Conservation (phyloP, 2,797 vertebrate species). For the Ciconia nigra region DNA sequence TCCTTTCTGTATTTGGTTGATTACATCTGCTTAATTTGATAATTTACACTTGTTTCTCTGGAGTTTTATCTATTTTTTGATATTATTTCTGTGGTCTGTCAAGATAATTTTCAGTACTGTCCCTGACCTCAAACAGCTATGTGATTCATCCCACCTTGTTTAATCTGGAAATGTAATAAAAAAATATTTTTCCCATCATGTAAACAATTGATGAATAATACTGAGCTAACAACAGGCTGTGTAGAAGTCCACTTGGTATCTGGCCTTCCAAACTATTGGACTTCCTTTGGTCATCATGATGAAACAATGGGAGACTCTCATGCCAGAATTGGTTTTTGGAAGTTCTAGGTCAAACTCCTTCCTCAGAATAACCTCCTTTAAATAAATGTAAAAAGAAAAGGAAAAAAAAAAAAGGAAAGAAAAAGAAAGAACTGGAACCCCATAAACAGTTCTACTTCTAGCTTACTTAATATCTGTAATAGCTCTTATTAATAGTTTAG, state of each 20-base stretch:
- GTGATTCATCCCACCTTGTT: background rate
- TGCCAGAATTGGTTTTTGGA: background rate
- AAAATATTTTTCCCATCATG: background rate
- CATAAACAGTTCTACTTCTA: background rate
- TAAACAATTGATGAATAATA: background rate
- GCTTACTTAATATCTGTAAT: background rate
- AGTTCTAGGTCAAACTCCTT: background rate
- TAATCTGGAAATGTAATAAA: background rate
- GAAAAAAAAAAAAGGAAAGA: accelerated
- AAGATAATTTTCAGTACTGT: background rate
- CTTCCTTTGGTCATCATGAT: background rate
- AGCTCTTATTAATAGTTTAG: background rate
- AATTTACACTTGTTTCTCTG: background rate
- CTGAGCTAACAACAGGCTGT: background rate
- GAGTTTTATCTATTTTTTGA: background rate
- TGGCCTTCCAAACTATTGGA: background rate
- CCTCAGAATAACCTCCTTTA: background rate
- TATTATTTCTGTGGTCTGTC: background rate
- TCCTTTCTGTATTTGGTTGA: background rate
- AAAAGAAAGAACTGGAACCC: background rate
- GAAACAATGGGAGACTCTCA: background rate
- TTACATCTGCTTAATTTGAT: background rate
- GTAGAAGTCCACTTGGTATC: background rate
- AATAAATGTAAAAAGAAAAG: background rate
- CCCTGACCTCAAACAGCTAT: background rate